These are phyloP conservation scores for Diprion similis DNA, from an alignment of 1,140 invertebrate genomes.

Conservation along the genomic window DNA sequence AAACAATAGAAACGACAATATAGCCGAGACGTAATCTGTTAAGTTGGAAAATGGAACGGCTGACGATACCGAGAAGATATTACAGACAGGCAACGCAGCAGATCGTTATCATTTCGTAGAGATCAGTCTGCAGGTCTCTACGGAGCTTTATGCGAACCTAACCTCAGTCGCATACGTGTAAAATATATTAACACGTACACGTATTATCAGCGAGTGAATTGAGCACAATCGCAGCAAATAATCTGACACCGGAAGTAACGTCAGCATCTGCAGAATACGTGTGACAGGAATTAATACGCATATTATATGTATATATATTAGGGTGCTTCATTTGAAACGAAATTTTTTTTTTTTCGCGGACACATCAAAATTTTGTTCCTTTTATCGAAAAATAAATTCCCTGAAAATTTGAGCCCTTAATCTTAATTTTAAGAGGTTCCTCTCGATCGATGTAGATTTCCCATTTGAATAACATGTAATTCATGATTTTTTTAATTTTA, in stretches of 20 bases:
- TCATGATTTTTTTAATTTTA: too few relatives aligned
- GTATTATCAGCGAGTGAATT: too few relatives aligned
- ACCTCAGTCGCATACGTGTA: background rate
- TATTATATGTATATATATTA: too few relatives aligned
- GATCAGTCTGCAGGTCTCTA: background rate
- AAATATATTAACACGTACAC: too few relatives aligned
- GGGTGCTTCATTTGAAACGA: too few relatives aligned
- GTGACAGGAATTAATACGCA: background rate
- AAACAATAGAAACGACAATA: background rate
- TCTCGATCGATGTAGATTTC: too few relatives aligned
- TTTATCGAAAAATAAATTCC: too few relatives aligned
- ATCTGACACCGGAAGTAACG: conserved; percentile 1
- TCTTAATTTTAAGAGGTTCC: too few relatives aligned
- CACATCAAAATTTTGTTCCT: too few relatives aligned
- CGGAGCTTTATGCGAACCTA: background rate
- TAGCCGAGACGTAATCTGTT: background rate
- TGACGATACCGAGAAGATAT: background rate
- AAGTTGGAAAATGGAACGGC: background rate
- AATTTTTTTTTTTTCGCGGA: too few relatives aligned
- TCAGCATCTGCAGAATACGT: background rate
- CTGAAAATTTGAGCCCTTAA: too few relatives aligned
- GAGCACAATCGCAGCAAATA: background rate
- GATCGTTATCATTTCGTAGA: background rate
- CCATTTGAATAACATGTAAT: too few relatives aligned
- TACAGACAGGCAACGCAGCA: background rate